Conservation (phyloP, 2,888 invertebrate species). For the Blastobasis lacticolella region DNA sequence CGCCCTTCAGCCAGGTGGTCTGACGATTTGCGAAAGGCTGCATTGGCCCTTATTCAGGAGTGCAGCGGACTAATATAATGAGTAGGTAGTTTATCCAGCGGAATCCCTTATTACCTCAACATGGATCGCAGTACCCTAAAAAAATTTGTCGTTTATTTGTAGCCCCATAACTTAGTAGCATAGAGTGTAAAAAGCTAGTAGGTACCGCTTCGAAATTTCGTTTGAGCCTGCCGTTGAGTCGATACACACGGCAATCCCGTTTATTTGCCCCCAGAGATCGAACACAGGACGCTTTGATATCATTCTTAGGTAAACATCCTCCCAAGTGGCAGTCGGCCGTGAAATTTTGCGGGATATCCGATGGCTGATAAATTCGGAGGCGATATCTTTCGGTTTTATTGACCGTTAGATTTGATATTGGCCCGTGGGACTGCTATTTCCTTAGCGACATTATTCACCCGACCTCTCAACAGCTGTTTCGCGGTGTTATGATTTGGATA, state of each 20-base stretch:
- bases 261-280: constrained; percentile 7
- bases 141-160: no score
- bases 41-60: no score
- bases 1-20: no score
- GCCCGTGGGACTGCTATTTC: constrained; percentile 16
- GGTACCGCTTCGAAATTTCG: not conserved
- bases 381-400: constrained; percentile 51
- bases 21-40: no score
- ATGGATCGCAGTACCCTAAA: no score
- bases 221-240: not conserved
- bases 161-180: no score
- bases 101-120: no score
- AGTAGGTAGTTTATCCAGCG: no score
- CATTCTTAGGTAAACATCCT: constrained; percentile 27
- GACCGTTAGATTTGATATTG: constrained; percentile 46
- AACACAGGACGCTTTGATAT: constrained; percentile 13
- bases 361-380: constrained; percentile 40
- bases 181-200: not conserved
- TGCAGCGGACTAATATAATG: no score
- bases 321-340: constrained; percentile 23
- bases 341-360: constrained; percentile 39
- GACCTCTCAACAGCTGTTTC: constrained; percentile 1
- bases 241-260: not conserved
- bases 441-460: constrained; percentile 22
- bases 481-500: constrained; percentile 1